Evolutionary conservation across 2,888 invertebrate species (phyloP).

Genomic region (Blastobasis adustella): DNA sequence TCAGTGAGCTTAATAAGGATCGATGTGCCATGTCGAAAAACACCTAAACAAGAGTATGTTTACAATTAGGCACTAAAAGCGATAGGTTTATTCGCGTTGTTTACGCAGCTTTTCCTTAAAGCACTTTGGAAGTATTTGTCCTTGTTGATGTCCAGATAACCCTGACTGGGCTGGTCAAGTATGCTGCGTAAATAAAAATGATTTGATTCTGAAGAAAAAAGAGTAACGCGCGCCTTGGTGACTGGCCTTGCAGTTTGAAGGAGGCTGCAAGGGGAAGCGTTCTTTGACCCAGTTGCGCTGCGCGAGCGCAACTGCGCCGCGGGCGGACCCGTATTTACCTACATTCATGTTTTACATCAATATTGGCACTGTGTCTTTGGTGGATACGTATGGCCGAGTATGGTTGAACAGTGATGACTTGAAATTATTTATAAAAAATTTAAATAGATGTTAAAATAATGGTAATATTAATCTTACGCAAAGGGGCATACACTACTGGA

Average conservation of each 20-base stretch:
- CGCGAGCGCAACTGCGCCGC: conserved; percentile 27
- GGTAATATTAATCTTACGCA: too few species aligned
- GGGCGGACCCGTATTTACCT: conserved; percentile 13
- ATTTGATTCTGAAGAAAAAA: conserved; percentile 66
- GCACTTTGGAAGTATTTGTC: conserved; percentile 32
- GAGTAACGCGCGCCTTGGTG: conserved; percentile 48
- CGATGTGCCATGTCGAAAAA: too few species aligned
- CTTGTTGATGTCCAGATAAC: conserved; percentile 62
- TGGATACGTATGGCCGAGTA: too few species aligned
- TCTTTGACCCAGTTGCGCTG: conserved; percentile 52
- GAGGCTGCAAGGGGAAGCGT: conserved; percentile 68
- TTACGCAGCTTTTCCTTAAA: background rate
- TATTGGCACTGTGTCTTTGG: too few species aligned
- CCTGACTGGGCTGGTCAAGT: conserved; percentile 48
- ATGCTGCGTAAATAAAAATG: conserved; percentile 66
- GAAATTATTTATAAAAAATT: too few species aligned
- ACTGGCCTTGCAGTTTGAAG: conserved; percentile 64
- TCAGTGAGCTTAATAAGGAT: too few species aligned
- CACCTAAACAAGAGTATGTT: too few species aligned
- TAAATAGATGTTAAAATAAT: too few species aligned
- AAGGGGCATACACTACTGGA: too few species aligned
- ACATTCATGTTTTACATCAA: too few species aligned
- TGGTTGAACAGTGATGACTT: too few species aligned
- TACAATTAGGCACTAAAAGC: too few species aligned
- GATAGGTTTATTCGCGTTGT: background rate